Evolutionary conservation across 2,113 vertebrate species (phyloP).

Genomic region (Harpagus bidentatus): DNA sequence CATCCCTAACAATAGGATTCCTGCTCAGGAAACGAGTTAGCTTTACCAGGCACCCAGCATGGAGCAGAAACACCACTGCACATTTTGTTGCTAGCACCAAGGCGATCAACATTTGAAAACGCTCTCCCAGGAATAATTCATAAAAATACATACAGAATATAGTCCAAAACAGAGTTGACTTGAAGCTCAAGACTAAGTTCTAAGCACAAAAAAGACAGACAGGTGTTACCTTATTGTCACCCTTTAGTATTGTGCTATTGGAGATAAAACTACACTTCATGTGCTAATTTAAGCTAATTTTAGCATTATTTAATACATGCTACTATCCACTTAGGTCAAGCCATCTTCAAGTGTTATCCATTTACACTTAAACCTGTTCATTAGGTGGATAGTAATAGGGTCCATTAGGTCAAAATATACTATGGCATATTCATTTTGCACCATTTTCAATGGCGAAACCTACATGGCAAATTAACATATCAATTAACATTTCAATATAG

Average conservation of each 20-base stretch:
- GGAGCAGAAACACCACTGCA: background rate
- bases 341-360: background rate
- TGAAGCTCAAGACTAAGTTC: background rate
- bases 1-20: background rate
- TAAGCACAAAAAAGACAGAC: background rate
- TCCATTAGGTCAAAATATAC: background rate
- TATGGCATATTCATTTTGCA: background rate
- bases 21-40: background rate
- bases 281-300: background rate
- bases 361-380: background rate
- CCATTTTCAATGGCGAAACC: background rate
- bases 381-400: background rate
- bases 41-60: background rate
- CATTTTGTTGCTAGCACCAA: background rate
- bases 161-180: background rate
- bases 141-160: background rate
- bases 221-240: background rate
- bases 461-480: background rate
- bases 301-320: background rate
- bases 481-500: background rate
- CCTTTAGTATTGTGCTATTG: background rate
- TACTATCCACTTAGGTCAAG: background rate
- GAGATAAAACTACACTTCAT: background rate
- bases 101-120: background rate
- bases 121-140: background rate